phyloP scores from a whole-genome alignment of 2,113 vertebrate genomes.

The Odobenus rosmarus region DNA sequence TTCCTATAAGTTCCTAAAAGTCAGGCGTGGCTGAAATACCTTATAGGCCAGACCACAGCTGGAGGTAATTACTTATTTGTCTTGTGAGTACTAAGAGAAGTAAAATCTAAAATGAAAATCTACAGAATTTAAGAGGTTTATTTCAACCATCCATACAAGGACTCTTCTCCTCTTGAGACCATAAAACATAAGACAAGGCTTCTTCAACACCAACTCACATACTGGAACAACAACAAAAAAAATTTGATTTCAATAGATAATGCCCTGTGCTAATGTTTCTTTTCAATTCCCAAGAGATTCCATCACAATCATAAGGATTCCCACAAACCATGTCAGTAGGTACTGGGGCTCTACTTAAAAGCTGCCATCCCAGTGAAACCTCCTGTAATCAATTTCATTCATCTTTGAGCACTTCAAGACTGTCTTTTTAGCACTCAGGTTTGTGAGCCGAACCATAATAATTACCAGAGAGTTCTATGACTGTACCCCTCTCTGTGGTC shows the following conservation, averaged over 20 bases:
- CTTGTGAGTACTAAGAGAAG: not conserved
- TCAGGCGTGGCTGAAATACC: not conserved
- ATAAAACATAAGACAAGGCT: not conserved
- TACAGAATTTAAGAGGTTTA: not conserved
- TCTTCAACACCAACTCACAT: not conserved
- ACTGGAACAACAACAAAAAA: not conserved
- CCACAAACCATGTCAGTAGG: not conserved
- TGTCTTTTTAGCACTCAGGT: not conserved
- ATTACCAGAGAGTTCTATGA: not conserved
- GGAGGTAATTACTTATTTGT: not conserved
- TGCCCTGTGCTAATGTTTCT: not conserved
- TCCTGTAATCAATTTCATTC: not conserved
- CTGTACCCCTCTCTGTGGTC: not conserved
- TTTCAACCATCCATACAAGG: not conserved
- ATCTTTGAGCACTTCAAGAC: not conserved
- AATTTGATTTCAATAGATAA: not conserved
- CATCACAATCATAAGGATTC: not conserved
- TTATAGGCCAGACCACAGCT: not conserved
- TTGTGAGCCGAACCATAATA: not conserved
- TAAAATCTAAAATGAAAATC: constrained; percentile 35
- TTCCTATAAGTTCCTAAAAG: not conserved
- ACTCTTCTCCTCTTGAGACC: not conserved
- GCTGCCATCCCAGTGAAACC: not conserved
- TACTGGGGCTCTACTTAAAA: not conserved
- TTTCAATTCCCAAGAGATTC: not conserved